Percentiles rank a stretch among this genome's conserved stretches.
Conservation (phyloP, 2,113 vertebrate genomes). For the Erythrolamprus reginae region DNA sequence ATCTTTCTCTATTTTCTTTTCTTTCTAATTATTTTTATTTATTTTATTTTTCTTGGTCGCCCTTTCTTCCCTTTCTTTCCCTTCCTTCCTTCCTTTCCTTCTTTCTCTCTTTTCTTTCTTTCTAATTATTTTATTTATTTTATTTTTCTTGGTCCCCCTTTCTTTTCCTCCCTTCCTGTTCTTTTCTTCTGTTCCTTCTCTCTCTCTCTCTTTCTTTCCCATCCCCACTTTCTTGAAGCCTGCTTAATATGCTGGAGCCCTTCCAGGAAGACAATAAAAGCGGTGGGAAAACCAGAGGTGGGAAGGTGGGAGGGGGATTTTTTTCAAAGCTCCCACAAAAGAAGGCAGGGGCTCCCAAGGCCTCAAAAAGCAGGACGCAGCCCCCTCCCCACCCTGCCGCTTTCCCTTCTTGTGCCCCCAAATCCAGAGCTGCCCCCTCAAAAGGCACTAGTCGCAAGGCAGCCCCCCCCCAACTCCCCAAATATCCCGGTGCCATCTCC, state of each 20-base stretch:
- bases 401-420: background rate
- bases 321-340: conserved; percentile 36
- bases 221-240: conserved; percentile 47
- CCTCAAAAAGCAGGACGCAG: background rate
- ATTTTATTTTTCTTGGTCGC: too few species aligned
- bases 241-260: conserved; percentile 50
- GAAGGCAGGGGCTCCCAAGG: background rate
- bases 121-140: too few species aligned
- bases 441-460: background rate
- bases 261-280: conserved; percentile 54
- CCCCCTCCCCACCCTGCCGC: too few species aligned
- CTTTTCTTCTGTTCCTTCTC: background rate
- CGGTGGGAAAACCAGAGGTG: conserved; percentile 29
- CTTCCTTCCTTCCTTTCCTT: too few species aligned
- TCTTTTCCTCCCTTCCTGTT: too few species aligned
- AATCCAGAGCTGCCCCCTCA: background rate
- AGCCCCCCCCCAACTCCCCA: too few species aligned
- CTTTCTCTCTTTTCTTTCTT: too few species aligned
- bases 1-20: too few species aligned
- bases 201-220: background rate
- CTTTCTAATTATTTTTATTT: too few species aligned
- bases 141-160: too few species aligned
- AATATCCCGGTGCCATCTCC: accelerated
- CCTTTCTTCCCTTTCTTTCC: too few species aligned
- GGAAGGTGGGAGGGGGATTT: conserved; percentile 4